Conservation (phyloP, 2,113 vertebrate genomes). For the Myotis davidii region DNA sequence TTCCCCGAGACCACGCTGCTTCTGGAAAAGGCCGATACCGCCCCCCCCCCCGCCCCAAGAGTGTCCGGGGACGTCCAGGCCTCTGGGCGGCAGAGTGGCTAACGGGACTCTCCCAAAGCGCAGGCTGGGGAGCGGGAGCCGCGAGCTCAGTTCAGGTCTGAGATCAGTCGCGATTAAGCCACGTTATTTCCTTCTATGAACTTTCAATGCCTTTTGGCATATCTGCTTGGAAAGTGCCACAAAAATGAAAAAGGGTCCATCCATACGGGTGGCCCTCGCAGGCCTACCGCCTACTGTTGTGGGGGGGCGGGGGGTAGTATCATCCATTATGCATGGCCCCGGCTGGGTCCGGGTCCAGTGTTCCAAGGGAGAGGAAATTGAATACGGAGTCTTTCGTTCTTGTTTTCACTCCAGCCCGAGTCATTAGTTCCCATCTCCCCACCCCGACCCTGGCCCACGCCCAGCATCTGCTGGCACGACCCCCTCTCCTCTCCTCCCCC, state of each 20-base stretch:
- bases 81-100: slow-evolving; percentile 47
- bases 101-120: slow-evolving; percentile 48
- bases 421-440: neutral
- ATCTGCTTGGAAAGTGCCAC: slow-evolving; percentile 41
- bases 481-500: neutral
- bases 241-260: slow-evolving; percentile 65
- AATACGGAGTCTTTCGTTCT: slow-evolving; percentile 45
- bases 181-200: slow-evolving; percentile 73
- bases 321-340: slow-evolving; percentile 60
- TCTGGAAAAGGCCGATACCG: slow-evolving; percentile 32
- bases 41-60: too few species aligned
- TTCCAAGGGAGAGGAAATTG: slow-evolving; percentile 50
- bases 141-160: slow-evolving; percentile 40
- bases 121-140: slow-evolving; percentile 57
- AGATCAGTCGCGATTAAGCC: slow-evolving; percentile 59
- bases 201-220: slow-evolving; percentile 70
- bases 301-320: rapidly evolving
- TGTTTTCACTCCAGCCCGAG: slow-evolving; percentile 30
- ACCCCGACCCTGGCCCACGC: neutral
- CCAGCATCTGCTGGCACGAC: neutral
- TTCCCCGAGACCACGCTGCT: neutral
- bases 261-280: slow-evolving; percentile 39
- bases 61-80: slow-evolving; percentile 4
- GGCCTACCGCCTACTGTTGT: neutral
- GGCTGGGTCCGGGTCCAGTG: neutral